Evolutionary conservation across 2,888 invertebrate genomes (phyloP), one percentile per base, ranked within the genome.

Genomic region (Torymus tubicola): DNA sequence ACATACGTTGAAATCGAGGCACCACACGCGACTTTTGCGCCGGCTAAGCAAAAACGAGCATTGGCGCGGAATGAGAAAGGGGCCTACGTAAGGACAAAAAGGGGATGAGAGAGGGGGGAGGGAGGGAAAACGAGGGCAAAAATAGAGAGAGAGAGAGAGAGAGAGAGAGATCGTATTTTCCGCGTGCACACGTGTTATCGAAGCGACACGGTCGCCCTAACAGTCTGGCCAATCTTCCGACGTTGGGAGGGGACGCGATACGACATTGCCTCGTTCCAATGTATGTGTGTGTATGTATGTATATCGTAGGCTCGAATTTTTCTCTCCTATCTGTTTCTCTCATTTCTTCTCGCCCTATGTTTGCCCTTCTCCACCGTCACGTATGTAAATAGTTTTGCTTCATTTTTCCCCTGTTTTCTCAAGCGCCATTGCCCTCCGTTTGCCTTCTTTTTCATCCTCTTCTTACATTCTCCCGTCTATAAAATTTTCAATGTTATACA

Each of bases 101-200:
- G 18, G 4, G 21, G 8, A 69, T 2, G 50, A 16, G 18, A 5
- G 14, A 42, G 14, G 31, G n/a, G 21, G 12, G 42, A 31, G 14
- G 21, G 16, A 57, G 64, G 52, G 18, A 10, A 18, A 53, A 42
- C 5, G 18, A 60, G 16, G 16, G 64, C 16, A 21, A 63, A 72
- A 63, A 63, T 53, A 24, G 53, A n/a, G 53, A 61, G 71, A 2
- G n/a, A 57, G 57, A 18, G 57, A 18, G 16, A 21, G 16, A 14
- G 61, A 21, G 12, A 14, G 52, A 64, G 64, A 53, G 55, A 57
- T 65, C 65, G 74, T 74, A 74, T 74, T 74, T 74, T 74, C 65
- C 55, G 65, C 65, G 50, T 65, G 13, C 24, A 58, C 74, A 74
- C 65, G 74, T 58, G 74, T 65, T 74, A 74, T 74, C 74, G 65